These are phyloP conservation scores for Oopsacas minuta DNA, from an alignment of 37 sponge, comb jelly and placozoan genomes.

Conservation along the genomic window DNA sequence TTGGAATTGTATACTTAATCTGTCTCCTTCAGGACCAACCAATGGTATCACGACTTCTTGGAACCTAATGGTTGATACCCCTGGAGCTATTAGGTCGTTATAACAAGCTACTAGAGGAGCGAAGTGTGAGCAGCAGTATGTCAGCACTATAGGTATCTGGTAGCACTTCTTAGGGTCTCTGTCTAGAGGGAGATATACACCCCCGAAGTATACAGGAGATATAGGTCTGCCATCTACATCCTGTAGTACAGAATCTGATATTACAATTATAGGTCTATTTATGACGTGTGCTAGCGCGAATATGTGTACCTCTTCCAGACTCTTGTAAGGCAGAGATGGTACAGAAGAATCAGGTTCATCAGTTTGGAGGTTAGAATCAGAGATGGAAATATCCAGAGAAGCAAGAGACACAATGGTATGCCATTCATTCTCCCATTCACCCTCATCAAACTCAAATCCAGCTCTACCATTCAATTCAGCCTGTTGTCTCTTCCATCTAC, in stretches of 20 bases:
- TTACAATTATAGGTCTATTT: conserved; percentile 68
- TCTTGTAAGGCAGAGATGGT: conserved; percentile 34
- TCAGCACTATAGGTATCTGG: conserved; percentile 78
- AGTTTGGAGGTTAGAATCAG: conserved; percentile 24
- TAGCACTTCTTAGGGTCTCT: conserved; percentile 51
- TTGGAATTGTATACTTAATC: conserved; percentile 63
- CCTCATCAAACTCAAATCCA: conserved; percentile 56
- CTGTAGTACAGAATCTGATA: conserved; percentile 56
- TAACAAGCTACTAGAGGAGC: conserved; percentile 69
- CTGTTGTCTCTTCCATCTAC: conserved; percentile 68
- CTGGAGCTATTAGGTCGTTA: not conserved
- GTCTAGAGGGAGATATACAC: conserved; percentile 84
- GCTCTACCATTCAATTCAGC: conserved; percentile 50
- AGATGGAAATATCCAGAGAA: conserved; percentile 22
- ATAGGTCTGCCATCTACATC: conserved; percentile 47
- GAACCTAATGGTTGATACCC: not conserved
- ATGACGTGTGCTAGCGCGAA: conserved; percentile 79
- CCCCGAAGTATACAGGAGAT: conserved; percentile 89
- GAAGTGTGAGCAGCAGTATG: conserved; percentile 85
- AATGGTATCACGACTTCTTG: conserved; percentile 62
- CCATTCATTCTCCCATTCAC: conserved; percentile 95
- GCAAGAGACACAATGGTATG: conserved; percentile 53
- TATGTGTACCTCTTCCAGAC: conserved; percentile 89
- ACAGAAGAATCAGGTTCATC: not conserved
- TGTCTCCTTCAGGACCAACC: conserved; percentile 45